phyloP scores from a whole-genome alignment of 2,888 invertebrate genomes.

The Deilephila elpenor region DNA sequence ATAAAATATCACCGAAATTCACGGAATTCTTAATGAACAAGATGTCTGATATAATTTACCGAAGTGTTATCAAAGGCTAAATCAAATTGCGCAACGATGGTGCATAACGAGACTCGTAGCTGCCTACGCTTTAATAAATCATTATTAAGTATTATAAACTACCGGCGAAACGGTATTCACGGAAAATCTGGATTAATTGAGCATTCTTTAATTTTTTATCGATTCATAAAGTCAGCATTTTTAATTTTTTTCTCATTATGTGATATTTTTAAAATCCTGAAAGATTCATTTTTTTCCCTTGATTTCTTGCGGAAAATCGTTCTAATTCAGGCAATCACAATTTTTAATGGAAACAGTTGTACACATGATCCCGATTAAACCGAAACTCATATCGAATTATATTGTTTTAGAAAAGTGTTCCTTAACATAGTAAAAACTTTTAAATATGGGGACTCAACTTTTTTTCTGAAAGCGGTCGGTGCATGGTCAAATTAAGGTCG shows the following conservation, averaged over 20 bases:
- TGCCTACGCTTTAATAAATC: constrained; percentile 30
- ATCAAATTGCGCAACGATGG: constrained; percentile 50
- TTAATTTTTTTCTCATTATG: not conserved
- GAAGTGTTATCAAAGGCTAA: constrained; percentile 46
- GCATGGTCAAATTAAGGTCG: no score
- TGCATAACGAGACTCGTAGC: constrained; percentile 31
- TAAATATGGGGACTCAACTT: no score
- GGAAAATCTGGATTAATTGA: constrained; percentile 20
- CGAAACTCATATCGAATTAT: no score
- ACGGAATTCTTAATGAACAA: constrained; percentile 54
- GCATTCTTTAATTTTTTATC: not conserved
- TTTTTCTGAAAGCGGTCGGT: no score
- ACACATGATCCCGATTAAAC: no score
- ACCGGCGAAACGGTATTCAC: constrained; percentile 12
- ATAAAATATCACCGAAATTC: constrained; percentile 49
- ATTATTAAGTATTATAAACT: constrained; percentile 14
- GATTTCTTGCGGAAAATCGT: no score
- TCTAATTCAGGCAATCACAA: no score
- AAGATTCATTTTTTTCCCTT: no score
- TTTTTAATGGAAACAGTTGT: no score
- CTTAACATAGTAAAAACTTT: no score
- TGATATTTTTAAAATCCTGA: no score
- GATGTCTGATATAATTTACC: constrained; percentile 50
- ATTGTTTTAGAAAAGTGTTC: no score
- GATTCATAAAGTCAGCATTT: not conserved